A percentile compares a stretch with the other conserved stretches of the same genome.
Conservation (phyloP, 2,888 invertebrate genomes). For the Clusia tigrina region DNA sequence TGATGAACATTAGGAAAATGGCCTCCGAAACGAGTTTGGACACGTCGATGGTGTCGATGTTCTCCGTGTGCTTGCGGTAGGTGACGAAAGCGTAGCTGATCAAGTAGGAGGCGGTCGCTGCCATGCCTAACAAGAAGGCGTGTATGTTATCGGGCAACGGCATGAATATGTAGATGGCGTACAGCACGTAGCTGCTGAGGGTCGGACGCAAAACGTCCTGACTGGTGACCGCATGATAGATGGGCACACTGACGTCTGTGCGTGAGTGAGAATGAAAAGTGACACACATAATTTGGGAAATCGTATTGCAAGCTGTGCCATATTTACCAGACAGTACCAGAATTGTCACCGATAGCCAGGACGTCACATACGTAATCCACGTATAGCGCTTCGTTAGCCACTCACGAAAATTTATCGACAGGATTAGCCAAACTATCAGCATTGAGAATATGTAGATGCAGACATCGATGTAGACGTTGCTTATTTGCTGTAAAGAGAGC, state of each 20-base stretch:
- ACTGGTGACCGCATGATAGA: slow-evolving; percentile 70
- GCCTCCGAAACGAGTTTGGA: slow-evolving; percentile 70
- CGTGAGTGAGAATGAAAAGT: neutral
- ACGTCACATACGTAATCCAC: slow-evolving; percentile 62
- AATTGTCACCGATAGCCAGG: slow-evolving; percentile 65
- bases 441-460: slow-evolving; percentile 55
- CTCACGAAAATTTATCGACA: slow-evolving; percentile 59
- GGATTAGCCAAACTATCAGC: slow-evolving; percentile 56
- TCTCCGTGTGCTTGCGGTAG: slow-evolving; percentile 59
- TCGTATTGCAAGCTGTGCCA: slow-evolving; percentile 11
- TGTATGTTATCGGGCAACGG: slow-evolving; percentile 79
- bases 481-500: too few relatives aligned
- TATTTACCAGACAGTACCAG: slow-evolving; percentile 67
- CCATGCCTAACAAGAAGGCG: slow-evolving; percentile 74
- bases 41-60: slow-evolving; percentile 55
- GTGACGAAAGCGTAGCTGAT: slow-evolving; percentile 68
- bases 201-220: slow-evolving; percentile 71
- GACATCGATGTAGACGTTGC: slow-evolving; percentile 57
- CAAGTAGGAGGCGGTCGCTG: slow-evolving; percentile 75
- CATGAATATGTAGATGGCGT: slow-evolving; percentile 84
- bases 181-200: slow-evolving; percentile 75
- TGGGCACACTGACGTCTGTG: slow-evolving; percentile 72
- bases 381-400: slow-evolving; percentile 59
- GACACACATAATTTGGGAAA: neutral
- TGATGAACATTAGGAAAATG: slow-evolving; percentile 70